phyloP scores from a whole-genome alignment of 2,113 vertebrate species.

The Nestor notabilis region DNA sequence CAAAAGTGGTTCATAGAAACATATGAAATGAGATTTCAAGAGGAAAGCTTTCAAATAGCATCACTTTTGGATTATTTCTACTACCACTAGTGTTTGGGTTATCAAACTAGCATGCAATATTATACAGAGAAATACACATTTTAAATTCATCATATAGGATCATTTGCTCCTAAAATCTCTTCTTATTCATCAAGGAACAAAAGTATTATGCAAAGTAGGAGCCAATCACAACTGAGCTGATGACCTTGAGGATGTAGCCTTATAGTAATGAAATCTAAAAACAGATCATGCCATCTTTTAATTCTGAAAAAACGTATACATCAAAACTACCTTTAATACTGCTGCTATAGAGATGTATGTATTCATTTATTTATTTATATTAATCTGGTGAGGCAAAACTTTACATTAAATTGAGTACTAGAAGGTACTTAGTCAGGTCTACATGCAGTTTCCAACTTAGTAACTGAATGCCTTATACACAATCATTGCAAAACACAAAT shows the following conservation, averaged over 20 bases:
- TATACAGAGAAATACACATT: background rate
- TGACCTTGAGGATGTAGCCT: background rate
- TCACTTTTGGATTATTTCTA: background rate
- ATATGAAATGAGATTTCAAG: background rate
- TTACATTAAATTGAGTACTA: background rate
- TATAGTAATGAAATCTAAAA: background rate
- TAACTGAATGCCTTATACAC: background rate
- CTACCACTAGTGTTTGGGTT: background rate
- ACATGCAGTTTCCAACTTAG: background rate
- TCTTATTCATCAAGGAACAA: background rate
- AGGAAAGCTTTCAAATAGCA: background rate
- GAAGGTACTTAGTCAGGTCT: background rate
- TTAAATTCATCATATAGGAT: background rate
- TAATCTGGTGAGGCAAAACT: background rate
- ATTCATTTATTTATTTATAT: background rate
- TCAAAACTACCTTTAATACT: background rate
- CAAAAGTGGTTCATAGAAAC: background rate
- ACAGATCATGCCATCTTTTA: background rate
- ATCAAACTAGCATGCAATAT: background rate
- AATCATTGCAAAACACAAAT: background rate
- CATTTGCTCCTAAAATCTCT: background rate
- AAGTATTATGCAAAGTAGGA: background rate
- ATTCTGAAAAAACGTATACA: background rate
- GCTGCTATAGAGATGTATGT: background rate
- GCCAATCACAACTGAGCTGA: background rate